Evolutionary conservation across 2,888 invertebrate species (phyloP), one percentile per base, ranked within the genome.

Genomic region (Watsonalla binaria): DNA sequence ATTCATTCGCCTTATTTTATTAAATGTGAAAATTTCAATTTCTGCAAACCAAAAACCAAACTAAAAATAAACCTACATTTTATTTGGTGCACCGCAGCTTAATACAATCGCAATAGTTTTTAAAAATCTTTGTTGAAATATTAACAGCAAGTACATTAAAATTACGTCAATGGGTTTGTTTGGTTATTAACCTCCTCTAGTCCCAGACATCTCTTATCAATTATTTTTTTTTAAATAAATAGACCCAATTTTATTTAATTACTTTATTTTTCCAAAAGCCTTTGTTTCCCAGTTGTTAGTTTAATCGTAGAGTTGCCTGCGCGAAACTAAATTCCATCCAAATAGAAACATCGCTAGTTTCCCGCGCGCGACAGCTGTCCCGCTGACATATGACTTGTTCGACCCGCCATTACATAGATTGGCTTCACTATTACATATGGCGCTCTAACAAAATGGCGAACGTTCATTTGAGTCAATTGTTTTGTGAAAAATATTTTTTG

Each of bases 401-500:
- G 60, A 61, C 59, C 55, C 54, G 24, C 62, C 56, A 65, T 64
- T 62, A 64, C 59, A 53, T 51, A 65, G 60, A 67, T 67, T 65
- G 65, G 53, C 51, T 55, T 48, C 51, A 47, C 42, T 42, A 11
- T 42, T 11, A 11, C 42, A 42, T 2, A 42, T 11, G 42, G 42
- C 11, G 42, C 42, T 11, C 42, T 11, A 42, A 42, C 42, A 42
- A 42, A 42, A 42, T 42, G 42, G 42, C 42, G 42, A 11, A 42
- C 9, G 11, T 11, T 42, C 42, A 42, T 42, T 42, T 11, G 11
- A 11, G 11, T 8, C 42, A 11, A 42, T 42, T 42, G 42, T 42
- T 11, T 42, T 42, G 11, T 11, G 11, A 11, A 11, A 11, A 11
- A 5, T 24, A 24, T 24, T 24, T 24, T 24, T 24, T 24, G 24